Evolutionary conservation across 1,140 invertebrate genomes (phyloP), one percentile per base, ranked within the genome.

Genomic region (Pygmarrhopalites habei): DNA sequence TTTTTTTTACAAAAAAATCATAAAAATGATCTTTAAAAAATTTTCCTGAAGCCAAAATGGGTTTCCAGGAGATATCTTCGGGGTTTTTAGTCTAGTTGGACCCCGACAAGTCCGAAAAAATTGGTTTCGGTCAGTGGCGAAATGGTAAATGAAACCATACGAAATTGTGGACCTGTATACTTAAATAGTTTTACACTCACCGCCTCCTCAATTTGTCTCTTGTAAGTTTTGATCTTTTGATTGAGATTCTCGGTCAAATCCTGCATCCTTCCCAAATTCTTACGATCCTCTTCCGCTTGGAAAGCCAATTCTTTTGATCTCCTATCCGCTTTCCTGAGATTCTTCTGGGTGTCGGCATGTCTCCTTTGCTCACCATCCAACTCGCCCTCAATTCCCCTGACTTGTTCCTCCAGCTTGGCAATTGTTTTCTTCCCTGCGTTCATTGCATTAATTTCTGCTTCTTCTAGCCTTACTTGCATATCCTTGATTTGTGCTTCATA

Each of bases 191-290:
- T n/a, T n/a, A n/a, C n/a, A n/a, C n/a, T n/a, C n/a, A n/a, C 80
- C 93, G 89, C 88, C 97, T 98, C 87, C n/a, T n/a, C n/a, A n/a
- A n/a, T n/a, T n/a, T n/a, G n/a, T n/a, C n/a, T n/a, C n/a, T n/a
- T n/a, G n/a, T 97, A 98, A 68, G 90, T 93, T 84, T 97, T 97
- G 83, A 98, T 96, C 85, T 98, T 99, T 80, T 93, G 89, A 83
- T 98, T 93, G 57, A 98, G 85, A 85, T 97, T 98, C 81, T 98
- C 95, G 71, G 97, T 92, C 69, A 98, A 84, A 80, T 97, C 94
- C 79, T 96, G 92, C 85, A 96, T 92, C 74, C 92, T 88, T 76
- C 96, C 92, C 79, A 95, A 92, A 82, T 95, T 95, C 85, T 97
- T 97, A 77, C 90, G 87, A 79, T 97, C 93, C 77, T 98, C 94